These are phyloP conservation scores for Trachelus stipa DNA, from an alignment of 2,888 invertebrate genomes.

Conservation along the genomic window DNA sequence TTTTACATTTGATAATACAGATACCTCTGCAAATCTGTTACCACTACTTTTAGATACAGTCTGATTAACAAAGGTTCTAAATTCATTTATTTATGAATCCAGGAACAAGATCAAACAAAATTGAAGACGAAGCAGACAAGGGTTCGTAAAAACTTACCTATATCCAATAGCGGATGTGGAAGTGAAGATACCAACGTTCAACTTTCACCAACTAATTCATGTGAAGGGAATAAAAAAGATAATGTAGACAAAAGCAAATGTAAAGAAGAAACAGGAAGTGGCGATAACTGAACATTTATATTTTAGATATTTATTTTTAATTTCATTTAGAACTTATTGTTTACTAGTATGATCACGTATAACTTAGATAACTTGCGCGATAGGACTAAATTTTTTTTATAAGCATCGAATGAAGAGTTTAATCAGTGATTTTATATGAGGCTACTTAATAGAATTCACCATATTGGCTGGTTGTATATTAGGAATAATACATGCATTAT, in stretches of 20 bases:
- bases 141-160: not conserved
- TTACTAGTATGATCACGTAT: not conserved
- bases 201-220: not conserved
- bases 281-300: conserved; percentile 21
- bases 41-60: not conserved
- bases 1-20: not conserved
- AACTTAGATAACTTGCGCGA: not conserved
- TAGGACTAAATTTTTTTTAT: too few species aligned
- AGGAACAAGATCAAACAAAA: not conserved
- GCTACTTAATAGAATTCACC: too few species aligned
- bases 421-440: too few species aligned
- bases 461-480: not conserved
- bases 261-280: conserved; percentile 24
- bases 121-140: not conserved
- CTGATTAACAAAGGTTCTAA: not conserved
- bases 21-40: not conserved
- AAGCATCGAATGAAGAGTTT: too few species aligned
- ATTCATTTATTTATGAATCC: not conserved
- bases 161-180: not conserved
- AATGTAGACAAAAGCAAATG: not conserved
- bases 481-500: not conserved
- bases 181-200: not conserved
- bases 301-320: not conserved
- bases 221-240: not conserved
- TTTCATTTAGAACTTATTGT: not conserved